Evolutionary conservation across 2,888 invertebrate species (phyloP).

Genomic region (Spilarctia lutea): DNA sequence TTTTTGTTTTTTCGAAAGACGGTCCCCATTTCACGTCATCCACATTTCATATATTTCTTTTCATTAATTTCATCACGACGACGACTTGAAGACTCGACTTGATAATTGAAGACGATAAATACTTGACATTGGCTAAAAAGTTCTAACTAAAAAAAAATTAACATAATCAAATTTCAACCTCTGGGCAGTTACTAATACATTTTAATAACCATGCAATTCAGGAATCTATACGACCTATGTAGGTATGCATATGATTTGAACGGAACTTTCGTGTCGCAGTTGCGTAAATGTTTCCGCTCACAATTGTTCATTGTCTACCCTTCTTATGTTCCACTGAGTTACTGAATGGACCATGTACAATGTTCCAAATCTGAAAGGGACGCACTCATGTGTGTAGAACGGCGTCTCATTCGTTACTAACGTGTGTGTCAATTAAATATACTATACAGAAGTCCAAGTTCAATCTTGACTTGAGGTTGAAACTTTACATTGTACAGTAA

Average conservation of each 20-base stretch:
- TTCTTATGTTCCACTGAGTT: slow-evolving; percentile 41
- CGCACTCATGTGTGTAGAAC: slow-evolving; percentile 33
- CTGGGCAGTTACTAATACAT: background rate
- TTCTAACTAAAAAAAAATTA: too few relatives aligned
- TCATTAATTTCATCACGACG: too few relatives aligned
- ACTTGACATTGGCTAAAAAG: too few relatives aligned
- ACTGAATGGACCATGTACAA: slow-evolving; percentile 28
- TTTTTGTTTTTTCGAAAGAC: too few relatives aligned
- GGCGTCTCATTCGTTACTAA: slow-evolving; percentile 38
- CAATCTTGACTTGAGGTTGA: background rate
- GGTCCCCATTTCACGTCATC: too few relatives aligned
- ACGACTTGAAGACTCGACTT: too few relatives aligned
- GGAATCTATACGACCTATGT: background rate
- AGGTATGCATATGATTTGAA: slow-evolving; percentile 23
- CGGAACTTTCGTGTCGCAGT: slow-evolving; percentile 30
- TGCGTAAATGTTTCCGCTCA: slow-evolving; percentile 54
- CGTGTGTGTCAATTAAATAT: slow-evolving; percentile 22
- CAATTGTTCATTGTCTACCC: slow-evolving; percentile 54
- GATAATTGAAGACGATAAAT: too few relatives aligned
- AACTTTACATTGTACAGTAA: background rate
- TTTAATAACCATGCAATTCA: background rate
- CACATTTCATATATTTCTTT: too few relatives aligned
- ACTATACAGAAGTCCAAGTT: slow-evolving; percentile 21
- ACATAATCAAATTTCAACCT: too few relatives aligned
- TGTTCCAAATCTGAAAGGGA: slow-evolving; percentile 43